A percentile compares a stretch with the other conserved stretches of the same genome.
These are phyloP conservation scores for Lophius piscatorius DNA, from an alignment of 2,113 vertebrate genomes.

Conservation along the genomic window DNA sequence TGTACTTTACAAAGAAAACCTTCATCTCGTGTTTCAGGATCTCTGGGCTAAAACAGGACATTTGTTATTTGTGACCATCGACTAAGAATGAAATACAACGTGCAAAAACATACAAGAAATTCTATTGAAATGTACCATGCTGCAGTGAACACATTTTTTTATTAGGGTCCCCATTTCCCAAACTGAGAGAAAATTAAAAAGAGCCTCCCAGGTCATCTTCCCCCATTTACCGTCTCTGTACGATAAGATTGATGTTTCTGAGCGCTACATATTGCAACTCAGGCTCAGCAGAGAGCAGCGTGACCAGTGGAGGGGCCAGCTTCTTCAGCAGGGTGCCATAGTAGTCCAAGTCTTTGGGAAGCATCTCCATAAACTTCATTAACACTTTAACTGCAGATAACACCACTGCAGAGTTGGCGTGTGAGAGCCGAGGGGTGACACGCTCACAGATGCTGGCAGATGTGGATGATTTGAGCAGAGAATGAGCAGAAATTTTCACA, in stretches of 20 bases:
- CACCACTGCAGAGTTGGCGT: slow-evolving; percentile 97
- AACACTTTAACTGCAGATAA: slow-evolving; percentile 96
- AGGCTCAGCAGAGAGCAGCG: slow-evolving; percentile 93
- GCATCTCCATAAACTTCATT: slow-evolving; percentile 99
- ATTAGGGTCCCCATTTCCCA: background rate
- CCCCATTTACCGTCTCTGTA: slow-evolving; percentile 91
- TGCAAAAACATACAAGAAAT: background rate
- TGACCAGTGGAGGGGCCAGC: slow-evolving; percentile 95
- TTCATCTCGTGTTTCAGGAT: slow-evolving; percentile 99
- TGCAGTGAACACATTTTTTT: background rate
- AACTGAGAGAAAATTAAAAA: background rate
- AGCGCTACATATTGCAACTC: slow-evolving; percentile 98
- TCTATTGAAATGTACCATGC: background rate
- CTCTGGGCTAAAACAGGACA: slow-evolving; percentile 84
- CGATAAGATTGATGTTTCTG: slow-evolving; percentile 98
- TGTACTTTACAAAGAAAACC: slow-evolving; percentile 99
- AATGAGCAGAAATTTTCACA: slow-evolving; percentile 5
- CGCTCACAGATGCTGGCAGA: slow-evolving; percentile 91
- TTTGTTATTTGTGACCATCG: background rate
- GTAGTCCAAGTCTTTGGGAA: slow-evolving; percentile 97
- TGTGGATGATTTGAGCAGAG: background rate
- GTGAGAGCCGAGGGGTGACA: slow-evolving; percentile 94
- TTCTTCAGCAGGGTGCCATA: slow-evolving; percentile 96
- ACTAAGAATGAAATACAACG: background rate
- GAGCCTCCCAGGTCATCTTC: no score